Evolutionary conservation across 1,140 invertebrate genomes (phyloP).

Genomic region (Drosophila pseudoananassae): DNA sequence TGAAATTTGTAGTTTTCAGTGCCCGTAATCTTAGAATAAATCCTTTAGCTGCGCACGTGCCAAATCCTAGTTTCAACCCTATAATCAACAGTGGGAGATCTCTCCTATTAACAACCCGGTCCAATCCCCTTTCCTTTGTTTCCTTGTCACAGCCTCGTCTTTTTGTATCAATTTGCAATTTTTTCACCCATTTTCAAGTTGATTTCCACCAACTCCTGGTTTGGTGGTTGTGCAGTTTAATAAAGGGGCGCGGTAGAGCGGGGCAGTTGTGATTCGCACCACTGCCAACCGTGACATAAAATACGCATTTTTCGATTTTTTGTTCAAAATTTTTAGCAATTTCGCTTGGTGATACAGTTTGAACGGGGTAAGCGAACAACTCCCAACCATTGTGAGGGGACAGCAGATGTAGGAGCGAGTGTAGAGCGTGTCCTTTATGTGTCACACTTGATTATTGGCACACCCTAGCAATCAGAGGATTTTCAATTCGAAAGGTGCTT

Average conservation of each 20-base stretch:
- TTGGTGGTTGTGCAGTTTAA: conserved; percentile 56
- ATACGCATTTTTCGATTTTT: conserved; percentile 46
- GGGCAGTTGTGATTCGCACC: conserved; percentile 61
- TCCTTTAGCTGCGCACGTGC: conserved; percentile 73
- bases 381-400: conserved; percentile 14
- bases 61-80: conserved; percentile 61
- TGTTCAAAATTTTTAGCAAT: conserved; percentile 24
- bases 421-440: conserved; percentile 61
- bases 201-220: conserved; percentile 52
- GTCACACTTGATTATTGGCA: conserved; percentile 73
- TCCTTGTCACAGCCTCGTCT: conserved; percentile 62
- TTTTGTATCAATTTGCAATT: conserved; percentile 81
- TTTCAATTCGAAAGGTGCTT: conserved; percentile 41
- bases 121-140: conserved; percentile 46
- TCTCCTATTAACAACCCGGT: conserved; percentile 29
- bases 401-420: conserved; percentile 32
- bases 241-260: conserved; percentile 58
- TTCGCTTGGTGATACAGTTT: conserved; percentile 41
- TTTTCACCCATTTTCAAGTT: conserved; percentile 76
- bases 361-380: conserved; percentile 31
- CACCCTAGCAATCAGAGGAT: conserved; percentile 45
- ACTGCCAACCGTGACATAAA: conserved; percentile 69
- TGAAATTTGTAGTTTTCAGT: conserved; percentile 39
- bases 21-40: conserved; percentile 32
- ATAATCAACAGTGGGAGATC: conserved; percentile 63